phyloP scores from a whole-genome alignment of 1,140 invertebrate species.

The Drosophila insularis region DNA sequence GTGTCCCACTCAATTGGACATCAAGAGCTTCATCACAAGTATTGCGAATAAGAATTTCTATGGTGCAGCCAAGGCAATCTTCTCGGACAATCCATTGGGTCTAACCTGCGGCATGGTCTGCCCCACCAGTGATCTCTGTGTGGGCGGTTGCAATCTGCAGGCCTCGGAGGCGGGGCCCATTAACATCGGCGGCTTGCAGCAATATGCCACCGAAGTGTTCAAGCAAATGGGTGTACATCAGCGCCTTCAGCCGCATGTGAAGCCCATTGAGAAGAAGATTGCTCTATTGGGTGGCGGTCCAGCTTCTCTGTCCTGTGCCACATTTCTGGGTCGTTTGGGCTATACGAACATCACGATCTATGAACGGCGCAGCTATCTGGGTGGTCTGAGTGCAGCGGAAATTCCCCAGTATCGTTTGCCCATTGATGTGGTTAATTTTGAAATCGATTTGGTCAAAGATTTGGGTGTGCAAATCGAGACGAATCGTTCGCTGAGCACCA shows the following conservation, averaged over 20 bases:
- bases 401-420: slow-evolving; percentile 98
- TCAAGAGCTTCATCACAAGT: slow-evolving; percentile 98
- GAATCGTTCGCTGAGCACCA: slow-evolving; percentile 85
- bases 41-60: slow-evolving; percentile 99
- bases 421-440: slow-evolving; percentile 95
- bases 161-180: slow-evolving; percentile 98
- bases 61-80: slow-evolving; percentile 97
- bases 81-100: slow-evolving; percentile 98
- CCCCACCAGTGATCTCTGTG: slow-evolving; percentile 98
- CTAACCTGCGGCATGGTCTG: slow-evolving; percentile 99
- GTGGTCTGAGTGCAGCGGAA: slow-evolving; percentile 95
- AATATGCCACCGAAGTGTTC: slow-evolving; percentile 97
- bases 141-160: slow-evolving; percentile 97
- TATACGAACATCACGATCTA: slow-evolving; percentile 96
- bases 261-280: slow-evolving; percentile 88
- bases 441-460: slow-evolving; percentile 95
- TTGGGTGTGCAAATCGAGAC: slow-evolving; percentile 94
- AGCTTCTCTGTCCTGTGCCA: slow-evolving; percentile 98
- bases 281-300: slow-evolving; percentile 97
- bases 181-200: slow-evolving; percentile 98
- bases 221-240: slow-evolving; percentile 96
- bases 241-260: slow-evolving; percentile 88
- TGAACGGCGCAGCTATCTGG: slow-evolving; percentile 93
- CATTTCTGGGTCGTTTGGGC: slow-evolving; percentile 95
- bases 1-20: slow-evolving; percentile 98